phyloP scores from a whole-genome alignment of 2,113 vertebrate genomes.

The Gorilla gorilla region DNA sequence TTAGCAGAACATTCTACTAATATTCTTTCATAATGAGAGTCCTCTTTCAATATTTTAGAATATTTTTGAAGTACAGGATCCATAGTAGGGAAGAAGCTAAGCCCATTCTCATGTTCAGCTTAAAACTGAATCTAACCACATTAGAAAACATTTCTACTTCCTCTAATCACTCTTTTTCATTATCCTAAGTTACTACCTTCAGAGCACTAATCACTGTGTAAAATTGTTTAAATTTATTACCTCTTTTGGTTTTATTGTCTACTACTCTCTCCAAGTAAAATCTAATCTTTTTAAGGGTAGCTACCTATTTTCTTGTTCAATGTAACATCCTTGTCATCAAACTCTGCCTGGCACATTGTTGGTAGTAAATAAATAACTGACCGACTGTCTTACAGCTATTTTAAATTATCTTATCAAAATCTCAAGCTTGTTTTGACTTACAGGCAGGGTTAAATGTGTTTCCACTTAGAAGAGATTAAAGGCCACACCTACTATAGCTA shows the following conservation, averaged over 20 bases:
- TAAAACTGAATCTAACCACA: not conserved
- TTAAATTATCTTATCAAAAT: constrained; percentile 39
- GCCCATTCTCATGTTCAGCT: not conserved
- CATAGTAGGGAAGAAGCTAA: not conserved
- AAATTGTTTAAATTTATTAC: not conserved
- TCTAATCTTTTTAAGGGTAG: not conserved
- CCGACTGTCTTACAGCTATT: not conserved
- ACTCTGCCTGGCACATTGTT: not conserved
- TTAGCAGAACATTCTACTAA: not conserved
- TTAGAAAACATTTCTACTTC: not conserved
- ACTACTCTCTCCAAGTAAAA: not conserved
- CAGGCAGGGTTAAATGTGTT: not conserved
- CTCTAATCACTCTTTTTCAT: not conserved
- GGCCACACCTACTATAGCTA: not conserved
- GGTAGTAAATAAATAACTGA: not conserved
- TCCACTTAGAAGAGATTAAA: not conserved
- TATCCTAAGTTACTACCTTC: not conserved
- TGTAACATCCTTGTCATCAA: not conserved
- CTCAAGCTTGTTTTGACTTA: not conserved
- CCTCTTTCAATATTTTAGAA: not conserved
- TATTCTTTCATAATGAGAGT: not conserved
- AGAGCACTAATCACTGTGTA: not conserved
- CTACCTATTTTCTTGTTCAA: not conserved
- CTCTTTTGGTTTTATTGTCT: not conserved
- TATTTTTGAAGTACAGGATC: not conserved